Evolutionary conservation across 2,888 invertebrate genomes (phyloP).

Genomic region (Pachymerium ferrugineum): DNA sequence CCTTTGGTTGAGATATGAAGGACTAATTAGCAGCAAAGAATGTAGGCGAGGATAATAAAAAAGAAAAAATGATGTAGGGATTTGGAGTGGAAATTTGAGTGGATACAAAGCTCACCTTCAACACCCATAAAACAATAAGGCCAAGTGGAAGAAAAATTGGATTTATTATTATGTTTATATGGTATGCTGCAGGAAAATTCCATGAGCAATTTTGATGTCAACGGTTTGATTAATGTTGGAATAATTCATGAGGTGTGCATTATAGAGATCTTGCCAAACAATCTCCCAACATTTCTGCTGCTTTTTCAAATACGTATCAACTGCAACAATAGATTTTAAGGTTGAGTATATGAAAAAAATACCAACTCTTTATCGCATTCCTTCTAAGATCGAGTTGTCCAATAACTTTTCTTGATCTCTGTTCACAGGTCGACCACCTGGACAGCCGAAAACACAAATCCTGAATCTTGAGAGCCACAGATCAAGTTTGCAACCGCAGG

Average conservation of each 20-base stretch:
- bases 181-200: background rate
- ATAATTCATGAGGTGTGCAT: background rate
- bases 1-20: background rate
- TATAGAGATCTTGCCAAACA: no score
- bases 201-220: background rate
- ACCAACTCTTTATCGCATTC: no score
- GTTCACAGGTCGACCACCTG: no score
- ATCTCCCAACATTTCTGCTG: no score
- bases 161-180: background rate
- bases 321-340: no score
- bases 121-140: background rate
- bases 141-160: background rate
- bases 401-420: no score
- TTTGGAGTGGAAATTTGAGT: background rate
- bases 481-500: no score
- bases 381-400: no score
- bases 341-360: no score
- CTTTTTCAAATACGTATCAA: no score
- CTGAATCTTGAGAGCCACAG: no score
- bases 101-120: background rate
- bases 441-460: no score
- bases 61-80: background rate
- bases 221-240: background rate
- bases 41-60: background rate
- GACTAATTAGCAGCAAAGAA: conserved; percentile 19